Percentiles rank a stretch among this genome's conserved stretches.
Evolutionary conservation across 2,888 invertebrate genomes (phyloP).

Genomic region (Dasypogon diadema): DNA sequence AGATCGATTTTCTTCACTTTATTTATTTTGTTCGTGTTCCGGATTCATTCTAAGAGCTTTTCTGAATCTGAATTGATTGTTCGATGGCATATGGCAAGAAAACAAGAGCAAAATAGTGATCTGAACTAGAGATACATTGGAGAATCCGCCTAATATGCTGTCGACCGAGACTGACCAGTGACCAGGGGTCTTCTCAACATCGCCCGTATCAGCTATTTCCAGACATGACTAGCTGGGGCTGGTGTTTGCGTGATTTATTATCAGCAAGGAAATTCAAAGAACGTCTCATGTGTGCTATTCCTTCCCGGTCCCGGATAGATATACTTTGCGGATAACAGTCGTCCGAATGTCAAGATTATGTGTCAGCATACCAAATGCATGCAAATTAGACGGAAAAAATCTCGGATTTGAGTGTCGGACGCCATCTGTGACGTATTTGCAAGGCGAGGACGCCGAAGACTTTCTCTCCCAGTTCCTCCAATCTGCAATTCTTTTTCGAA

Average conservation of each 20-base stretch:
- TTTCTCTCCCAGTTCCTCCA: background rate
- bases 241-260: constrained; percentile 13
- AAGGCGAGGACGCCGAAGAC: constrained; percentile 4
- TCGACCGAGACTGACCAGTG: background rate
- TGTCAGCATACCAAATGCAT: constrained; percentile 21
- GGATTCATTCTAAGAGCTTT: constrained; percentile 6
- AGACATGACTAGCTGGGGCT: background rate
- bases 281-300: background rate
- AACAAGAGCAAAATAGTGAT: background rate
- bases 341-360: constrained; percentile 39
- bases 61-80: constrained; percentile 25
- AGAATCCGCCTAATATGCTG: constrained; percentile 8
- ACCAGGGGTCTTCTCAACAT: constrained; percentile 8
- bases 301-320: constrained; percentile 10
- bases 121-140: constrained; percentile 5
- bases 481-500: no score
- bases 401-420: background rate
- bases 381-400: background rate
- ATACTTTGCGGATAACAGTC: constrained; percentile 9
- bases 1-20: constrained; percentile 24
- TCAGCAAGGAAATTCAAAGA: background rate
- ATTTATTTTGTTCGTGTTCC: constrained; percentile 11
- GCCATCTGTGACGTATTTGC: background rate
- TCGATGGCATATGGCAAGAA: constrained; percentile 8
- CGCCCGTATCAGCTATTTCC: background rate